Conservation (phyloP, 2,113 vertebrate genomes). For the Alexandromys fortis region DNA sequence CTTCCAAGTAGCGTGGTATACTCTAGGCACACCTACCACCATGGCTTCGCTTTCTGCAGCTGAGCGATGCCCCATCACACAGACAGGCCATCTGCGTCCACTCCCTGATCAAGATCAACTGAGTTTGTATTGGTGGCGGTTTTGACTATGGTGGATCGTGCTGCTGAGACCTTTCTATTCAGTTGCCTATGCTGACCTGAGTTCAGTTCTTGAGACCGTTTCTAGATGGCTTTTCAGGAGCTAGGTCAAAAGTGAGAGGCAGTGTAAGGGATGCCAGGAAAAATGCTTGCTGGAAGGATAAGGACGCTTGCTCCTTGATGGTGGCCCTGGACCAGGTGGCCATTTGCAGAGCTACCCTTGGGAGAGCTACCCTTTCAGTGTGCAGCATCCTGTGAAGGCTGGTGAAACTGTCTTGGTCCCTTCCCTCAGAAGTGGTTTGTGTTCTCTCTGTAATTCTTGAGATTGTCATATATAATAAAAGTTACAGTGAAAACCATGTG, state of each 20-base stretch:
- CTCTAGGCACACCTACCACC: accelerated
- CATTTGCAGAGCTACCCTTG: neutral
- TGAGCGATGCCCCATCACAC: neutral
- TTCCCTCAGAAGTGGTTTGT: neutral
- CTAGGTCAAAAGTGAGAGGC: neutral
- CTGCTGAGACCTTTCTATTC: too few relatives aligned
- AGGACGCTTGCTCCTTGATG: neutral
- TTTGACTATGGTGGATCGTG: accelerated
- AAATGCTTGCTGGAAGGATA: neutral
- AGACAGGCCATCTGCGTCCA: accelerated
- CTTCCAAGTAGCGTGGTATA: accelerated
- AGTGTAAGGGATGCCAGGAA: neutral
- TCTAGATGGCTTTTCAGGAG: neutral
- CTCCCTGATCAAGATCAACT: accelerated
- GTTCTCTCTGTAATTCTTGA: neutral
- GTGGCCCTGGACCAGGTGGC: neutral
- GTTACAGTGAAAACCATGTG: neutral
- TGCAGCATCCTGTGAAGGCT: neutral
- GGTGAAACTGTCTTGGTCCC: too few relatives aligned
- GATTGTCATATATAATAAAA: neutral
- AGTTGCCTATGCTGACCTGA: neutral
- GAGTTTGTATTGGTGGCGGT: neutral
- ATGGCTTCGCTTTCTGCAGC: accelerated
- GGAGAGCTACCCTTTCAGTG: neutral
- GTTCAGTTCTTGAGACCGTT: neutral